Percentiles rank a stretch among this genome's conserved stretches.
Evolutionary conservation across 2,113 vertebrate species (phyloP).

Genomic region (Archocentrus centrarchus): DNA sequence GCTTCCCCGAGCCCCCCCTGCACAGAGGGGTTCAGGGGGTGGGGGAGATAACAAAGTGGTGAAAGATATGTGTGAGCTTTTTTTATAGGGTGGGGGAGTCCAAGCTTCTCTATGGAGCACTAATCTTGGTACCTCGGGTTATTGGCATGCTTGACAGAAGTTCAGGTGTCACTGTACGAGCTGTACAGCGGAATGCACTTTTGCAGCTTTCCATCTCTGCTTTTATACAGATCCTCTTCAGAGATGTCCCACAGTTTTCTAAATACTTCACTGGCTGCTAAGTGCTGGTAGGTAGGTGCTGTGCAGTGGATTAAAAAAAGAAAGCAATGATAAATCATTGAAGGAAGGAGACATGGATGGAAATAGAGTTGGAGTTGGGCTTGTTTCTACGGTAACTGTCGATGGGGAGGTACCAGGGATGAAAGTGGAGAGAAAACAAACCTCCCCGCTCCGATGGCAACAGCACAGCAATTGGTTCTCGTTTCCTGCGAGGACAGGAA

Average conservation of each 20-base stretch:
- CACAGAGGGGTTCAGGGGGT: conserved; percentile 25
- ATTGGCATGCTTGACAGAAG: conserved; percentile 42
- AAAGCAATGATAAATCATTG: conserved; percentile 75
- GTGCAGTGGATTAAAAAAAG: conserved; percentile 72
- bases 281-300: conserved; percentile 72
- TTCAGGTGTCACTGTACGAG: conserved; percentile 28
- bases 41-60: conserved; percentile 34
- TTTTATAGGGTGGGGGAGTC: conserved; percentile 31
- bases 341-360: conserved; percentile 80
- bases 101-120: conserved; percentile 17
- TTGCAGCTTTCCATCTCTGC: conserved; percentile 40
- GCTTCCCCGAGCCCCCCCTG: conserved; percentile 26
- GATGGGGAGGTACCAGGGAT: conserved; percentile 83
- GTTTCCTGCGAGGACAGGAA: conserved; percentile 82
- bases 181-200: conserved; percentile 36
- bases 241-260: conserved; percentile 65
- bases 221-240: conserved; percentile 63
- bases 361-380: conserved; percentile 87
- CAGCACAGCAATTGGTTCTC: conserved; percentile 86
- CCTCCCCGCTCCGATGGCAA: conserved; percentile 84
- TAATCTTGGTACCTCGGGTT: conserved; percentile 49
- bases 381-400: conserved; percentile 88
- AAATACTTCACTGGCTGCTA: conserved; percentile 69
- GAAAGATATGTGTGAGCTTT: conserved; percentile 39
- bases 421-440: conserved; percentile 84